Evolutionary conservation across 2,113 vertebrate genomes (phyloP).

Genomic region (Labeo catla): DNA sequence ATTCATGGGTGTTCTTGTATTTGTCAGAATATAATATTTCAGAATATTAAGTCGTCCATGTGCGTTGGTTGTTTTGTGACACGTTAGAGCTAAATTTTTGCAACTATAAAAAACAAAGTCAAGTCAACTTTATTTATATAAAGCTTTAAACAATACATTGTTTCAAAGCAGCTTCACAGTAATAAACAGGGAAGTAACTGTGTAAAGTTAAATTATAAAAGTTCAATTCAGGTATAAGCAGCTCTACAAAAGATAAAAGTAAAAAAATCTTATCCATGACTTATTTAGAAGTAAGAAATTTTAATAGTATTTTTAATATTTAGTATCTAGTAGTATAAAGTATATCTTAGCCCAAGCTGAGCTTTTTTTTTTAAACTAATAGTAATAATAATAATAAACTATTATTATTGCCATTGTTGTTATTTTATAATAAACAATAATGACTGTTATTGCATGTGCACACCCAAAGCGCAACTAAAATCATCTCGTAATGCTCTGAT

Average conservation of each 20-base stretch:
- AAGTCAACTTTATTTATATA: too few species aligned
- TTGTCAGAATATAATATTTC: neutral
- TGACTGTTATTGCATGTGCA: too few species aligned
- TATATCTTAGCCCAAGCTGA: neutral
- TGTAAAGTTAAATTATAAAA: neutral
- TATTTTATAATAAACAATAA: slow-evolving; percentile 3
- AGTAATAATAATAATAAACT: too few species aligned
- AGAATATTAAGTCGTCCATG: too few species aligned
- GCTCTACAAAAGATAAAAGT: neutral
- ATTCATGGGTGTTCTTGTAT: slow-evolving; percentile 24
- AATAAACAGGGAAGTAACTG: neutral
- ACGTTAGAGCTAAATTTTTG: too few species aligned
- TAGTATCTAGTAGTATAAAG: neutral
- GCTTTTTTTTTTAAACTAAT: too few species aligned
- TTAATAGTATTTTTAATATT: neutral
- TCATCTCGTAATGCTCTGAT: too few species aligned
- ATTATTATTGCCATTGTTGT: neutral
- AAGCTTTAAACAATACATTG: too few species aligned
- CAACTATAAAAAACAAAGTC: too few species aligned
- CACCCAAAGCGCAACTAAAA: too few species aligned
- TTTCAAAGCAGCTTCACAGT: neutral
- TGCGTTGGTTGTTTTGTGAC: too few species aligned
- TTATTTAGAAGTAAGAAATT: neutral
- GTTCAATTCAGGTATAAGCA: neutral
- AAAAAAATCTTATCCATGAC: neutral